Evolutionary conservation across 2,888 invertebrate species (phyloP), one percentile per base, ranked within the genome.

Genomic region (Liodrosophila aerea): DNA sequence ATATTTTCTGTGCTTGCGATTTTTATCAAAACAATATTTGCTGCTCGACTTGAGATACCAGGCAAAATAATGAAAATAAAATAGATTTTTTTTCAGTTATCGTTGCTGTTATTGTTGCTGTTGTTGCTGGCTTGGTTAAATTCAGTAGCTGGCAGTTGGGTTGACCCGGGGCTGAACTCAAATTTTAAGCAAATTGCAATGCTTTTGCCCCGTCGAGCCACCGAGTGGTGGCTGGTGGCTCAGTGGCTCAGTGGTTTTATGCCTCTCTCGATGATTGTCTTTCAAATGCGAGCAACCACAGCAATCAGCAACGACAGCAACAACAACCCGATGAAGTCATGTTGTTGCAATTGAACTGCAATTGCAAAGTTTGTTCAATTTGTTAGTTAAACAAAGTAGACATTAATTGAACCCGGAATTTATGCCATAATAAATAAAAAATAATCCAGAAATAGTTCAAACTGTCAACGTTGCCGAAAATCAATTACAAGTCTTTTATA

Each of bases 141-240:
- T 86, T 76, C 83, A 76, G 83, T 83, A 86, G 83, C 81, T 60
- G 67, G 75, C 82, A 82, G 78, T 82, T 68, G 2, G 76, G 66
- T 73, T 83, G 83, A 83, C 83, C 83, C 68, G 65, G 61, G 51
- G 64, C 68, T 82, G 82, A 86, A 82, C 82, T 84, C 81, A 81
- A 81, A 80, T 78, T 69, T 76, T 73, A 75, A 82, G 82, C 78
- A 85, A 81, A 83, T 81, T 85, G 82, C 84, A 81, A 60, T 72
- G 77, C 65, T 52, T 64, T 54, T 63, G 36, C 44, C 31, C 18
- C 18, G n/a, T 22, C 12, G 40, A 50, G 40, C 45, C 33, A 39
- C 37, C 54, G 41, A 44, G 43, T 49, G 37, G 37, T 22, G 22
- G 22, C 5, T 22, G 22, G 22, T 22, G 22, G 22, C 22, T 22